phyloP scores from a whole-genome alignment of 2,113 vertebrate genomes.

The Phodopus roborovskii region DNA sequence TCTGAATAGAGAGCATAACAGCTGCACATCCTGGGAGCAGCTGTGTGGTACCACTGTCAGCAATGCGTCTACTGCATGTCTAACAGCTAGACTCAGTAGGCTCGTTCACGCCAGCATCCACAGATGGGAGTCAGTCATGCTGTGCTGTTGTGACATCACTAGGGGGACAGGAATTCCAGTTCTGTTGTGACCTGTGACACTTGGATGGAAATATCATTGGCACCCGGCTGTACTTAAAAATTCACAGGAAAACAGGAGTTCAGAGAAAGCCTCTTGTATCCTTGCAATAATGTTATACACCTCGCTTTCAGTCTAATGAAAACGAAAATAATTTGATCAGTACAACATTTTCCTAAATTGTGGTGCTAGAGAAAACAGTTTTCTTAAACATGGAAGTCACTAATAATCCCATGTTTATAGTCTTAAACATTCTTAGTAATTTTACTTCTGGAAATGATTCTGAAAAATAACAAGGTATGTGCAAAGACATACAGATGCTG shows the following conservation, averaged over 20 bases:
- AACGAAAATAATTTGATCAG: neutral
- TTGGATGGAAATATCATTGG: neutral
- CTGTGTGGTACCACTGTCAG: neutral
- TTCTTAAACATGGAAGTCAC: neutral
- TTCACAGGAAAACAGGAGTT: neutral
- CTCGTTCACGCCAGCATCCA: neutral
- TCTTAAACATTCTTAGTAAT: slow-evolving; percentile 15
- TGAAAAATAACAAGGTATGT: neutral
- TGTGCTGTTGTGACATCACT: neutral
- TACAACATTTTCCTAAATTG: neutral
- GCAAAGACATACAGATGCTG: neutral
- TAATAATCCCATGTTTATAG: neutral
- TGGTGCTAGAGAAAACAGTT: neutral
- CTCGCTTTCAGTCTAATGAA: neutral
- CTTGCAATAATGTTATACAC: neutral
- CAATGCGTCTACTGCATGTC: neutral
- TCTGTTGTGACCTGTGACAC: neutral
- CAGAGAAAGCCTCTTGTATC: neutral
- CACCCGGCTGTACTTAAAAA: neutral
- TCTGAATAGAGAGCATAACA: neutral
- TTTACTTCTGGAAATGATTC: slow-evolving; percentile 19
- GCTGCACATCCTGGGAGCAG: no score
- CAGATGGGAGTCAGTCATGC: neutral
- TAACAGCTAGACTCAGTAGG: no score
- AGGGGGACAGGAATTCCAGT: neutral